Evolutionary conservation across 2,888 invertebrate species (phyloP).

Genomic region (Lamproptera curius): DNA sequence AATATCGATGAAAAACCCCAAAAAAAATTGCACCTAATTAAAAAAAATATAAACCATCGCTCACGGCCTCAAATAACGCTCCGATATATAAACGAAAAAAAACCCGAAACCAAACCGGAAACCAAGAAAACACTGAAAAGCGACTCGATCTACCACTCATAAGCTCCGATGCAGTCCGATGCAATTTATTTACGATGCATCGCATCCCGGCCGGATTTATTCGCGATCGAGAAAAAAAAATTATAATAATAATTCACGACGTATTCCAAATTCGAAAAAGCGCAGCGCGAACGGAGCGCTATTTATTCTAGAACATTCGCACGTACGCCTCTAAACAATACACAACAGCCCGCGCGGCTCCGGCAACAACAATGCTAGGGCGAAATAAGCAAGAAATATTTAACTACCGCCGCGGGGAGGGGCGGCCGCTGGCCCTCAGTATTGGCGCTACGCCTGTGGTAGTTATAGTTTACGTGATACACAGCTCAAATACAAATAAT

Average conservation of each 20-base stretch:
- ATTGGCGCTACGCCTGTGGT: constrained; percentile 78
- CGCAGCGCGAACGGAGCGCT: constrained; percentile 3
- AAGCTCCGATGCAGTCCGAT: constrained; percentile 67
- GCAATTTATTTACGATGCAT: constrained; percentile 75
- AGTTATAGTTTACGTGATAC: constrained; percentile 80
- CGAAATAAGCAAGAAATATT: constrained; percentile 80
- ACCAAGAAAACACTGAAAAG: constrained; percentile 61
- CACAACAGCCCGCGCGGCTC: constrained; percentile 73
- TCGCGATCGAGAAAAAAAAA: constrained; percentile 8
- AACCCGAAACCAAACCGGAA: constrained; percentile 26
- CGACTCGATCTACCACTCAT: constrained; percentile 67
- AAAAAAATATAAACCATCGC: too few relatives aligned
- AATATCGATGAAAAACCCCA: too few relatives aligned
- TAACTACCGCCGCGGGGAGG: constrained; percentile 75
- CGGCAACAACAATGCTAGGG: constrained; percentile 78
- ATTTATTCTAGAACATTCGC: constrained; percentile 47
- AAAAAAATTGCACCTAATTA: too few relatives aligned
- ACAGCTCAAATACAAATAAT: constrained; percentile 80
- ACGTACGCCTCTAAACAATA: constrained; percentile 71
- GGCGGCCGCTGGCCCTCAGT: constrained; percentile 73
- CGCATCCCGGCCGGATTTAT: constrained; percentile 47
- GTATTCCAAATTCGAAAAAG: constrained; percentile 20
- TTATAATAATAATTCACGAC: constrained; percentile 24
- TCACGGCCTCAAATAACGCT: constrained; percentile 37
- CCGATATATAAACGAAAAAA: constrained; percentile 39